These are phyloP conservation scores for Otolemur garnettii DNA, from an alignment of 2,113 vertebrate species.

Conservation along the genomic window DNA sequence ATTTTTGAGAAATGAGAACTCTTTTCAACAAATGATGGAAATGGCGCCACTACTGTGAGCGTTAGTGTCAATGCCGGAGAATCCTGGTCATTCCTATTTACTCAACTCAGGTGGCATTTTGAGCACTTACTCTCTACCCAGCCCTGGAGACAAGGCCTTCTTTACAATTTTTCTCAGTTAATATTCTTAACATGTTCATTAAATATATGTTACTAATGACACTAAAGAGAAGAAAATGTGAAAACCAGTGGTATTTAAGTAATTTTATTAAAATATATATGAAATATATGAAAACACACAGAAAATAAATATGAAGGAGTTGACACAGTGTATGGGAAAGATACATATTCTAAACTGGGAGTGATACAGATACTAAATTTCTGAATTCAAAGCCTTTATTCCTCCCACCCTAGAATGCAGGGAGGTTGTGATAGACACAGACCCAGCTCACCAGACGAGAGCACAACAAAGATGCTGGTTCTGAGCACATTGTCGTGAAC, in stretches of 20 bases:
- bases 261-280: background rate
- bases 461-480: background rate
- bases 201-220: background rate
- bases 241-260: background rate
- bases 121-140: background rate
- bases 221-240: background rate
- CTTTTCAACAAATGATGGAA: background rate
- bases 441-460: accelerated
- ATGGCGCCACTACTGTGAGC: background rate
- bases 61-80: too few relatives aligned
- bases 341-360: too few relatives aligned
- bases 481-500: background rate
- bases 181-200: background rate
- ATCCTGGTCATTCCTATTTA: background rate
- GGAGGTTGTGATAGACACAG: background rate
- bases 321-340: too few relatives aligned
- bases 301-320: background rate
- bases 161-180: background rate
- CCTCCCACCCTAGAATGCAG: background rate
- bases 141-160: background rate
- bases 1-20: slow-evolving; percentile 53
- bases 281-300: background rate
- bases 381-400: background rate
- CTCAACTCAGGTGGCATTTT: background rate
- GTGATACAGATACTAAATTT: background rate